Evolutionary conservation across 1,140 invertebrate species (phyloP).

Genomic region (Linepithema humile): DNA sequence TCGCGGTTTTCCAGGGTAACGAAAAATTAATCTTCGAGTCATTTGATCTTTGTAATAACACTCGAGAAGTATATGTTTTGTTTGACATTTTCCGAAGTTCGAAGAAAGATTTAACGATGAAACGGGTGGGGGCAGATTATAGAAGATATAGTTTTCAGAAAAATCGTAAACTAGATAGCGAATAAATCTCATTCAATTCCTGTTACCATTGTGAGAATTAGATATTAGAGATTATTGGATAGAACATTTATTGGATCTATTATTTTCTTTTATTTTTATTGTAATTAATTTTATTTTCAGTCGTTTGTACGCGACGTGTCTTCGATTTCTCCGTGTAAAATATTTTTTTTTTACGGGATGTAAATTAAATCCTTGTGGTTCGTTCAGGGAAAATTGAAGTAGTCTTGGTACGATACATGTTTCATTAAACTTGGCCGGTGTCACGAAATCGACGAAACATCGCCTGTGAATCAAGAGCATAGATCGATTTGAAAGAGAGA

Average conservation of each 20-base stretch:
- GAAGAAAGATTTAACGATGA: not conserved
- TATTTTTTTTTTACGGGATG: not conserved
- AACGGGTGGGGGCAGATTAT: not conserved
- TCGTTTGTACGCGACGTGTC: not conserved
- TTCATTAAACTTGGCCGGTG: not conserved
- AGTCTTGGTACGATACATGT: constrained; percentile 19
- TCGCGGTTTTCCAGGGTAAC: too few relatives aligned
- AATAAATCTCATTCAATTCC: too few relatives aligned
- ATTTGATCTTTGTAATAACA: not conserved
- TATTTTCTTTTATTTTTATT: not conserved
- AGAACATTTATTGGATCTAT: not conserved
- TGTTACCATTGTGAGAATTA: too few relatives aligned
- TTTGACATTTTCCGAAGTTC: not conserved
- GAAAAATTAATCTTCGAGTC: not conserved
- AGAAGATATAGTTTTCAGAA: too few relatives aligned
- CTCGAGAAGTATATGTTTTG: not conserved
- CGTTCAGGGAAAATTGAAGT: not conserved
- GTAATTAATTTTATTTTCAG: not conserved
- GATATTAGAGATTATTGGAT: too few relatives aligned
- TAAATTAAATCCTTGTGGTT: not conserved
- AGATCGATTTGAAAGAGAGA: constrained; percentile 22
- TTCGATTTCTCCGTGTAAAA: constrained; percentile 2
- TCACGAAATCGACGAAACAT: not conserved
- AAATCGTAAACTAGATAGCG: too few relatives aligned
- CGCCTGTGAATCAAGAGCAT: constrained; percentile 13